These are phyloP conservation scores for Sebastes miniatus DNA, from an alignment of 2,797 vertebrate species.

Conservation along the genomic window DNA sequence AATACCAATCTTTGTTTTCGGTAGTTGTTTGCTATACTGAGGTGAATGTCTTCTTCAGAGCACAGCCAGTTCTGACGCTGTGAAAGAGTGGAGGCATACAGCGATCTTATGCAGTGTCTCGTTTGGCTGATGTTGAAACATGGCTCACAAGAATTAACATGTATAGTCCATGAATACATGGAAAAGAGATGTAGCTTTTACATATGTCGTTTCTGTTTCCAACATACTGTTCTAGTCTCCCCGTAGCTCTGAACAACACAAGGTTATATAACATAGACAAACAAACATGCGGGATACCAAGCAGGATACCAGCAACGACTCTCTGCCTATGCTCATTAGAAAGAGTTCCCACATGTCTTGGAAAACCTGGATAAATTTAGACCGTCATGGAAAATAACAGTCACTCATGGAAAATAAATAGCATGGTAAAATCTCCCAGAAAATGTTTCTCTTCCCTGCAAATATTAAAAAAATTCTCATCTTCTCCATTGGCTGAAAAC, in stretches of 20 bases:
- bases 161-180: not conserved
- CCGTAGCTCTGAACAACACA: not conserved
- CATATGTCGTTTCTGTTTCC: not conserved
- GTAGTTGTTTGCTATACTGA: no score
- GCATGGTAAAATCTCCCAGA: not conserved
- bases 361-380: slow-evolving; percentile 57
- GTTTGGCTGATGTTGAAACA: not conserved
- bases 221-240: not conserved
- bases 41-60: not conserved
- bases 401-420: slow-evolving; percentile 41
- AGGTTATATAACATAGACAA: slow-evolving; percentile 44
- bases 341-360: slow-evolving; percentile 54
- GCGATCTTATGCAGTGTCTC: not conserved
- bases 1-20: not conserved
- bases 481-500: not conserved
- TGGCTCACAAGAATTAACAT: not conserved
- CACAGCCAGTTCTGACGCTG: not conserved
- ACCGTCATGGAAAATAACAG: slow-evolving; percentile 16
- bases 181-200: not conserved
- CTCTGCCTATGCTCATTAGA: slow-evolving; percentile 7
- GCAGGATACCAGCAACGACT: slow-evolving; percentile 2
- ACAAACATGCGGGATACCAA: slow-evolving; percentile 37
- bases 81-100: not conserved
- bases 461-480: not conserved
- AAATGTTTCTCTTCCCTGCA: not conserved